A percentile compares a stretch with the other conserved stretches of the same genome.
Evolutionary conservation across 2,797 vertebrate species (phyloP).

Genomic region (Melanotaenia trifasciata): DNA sequence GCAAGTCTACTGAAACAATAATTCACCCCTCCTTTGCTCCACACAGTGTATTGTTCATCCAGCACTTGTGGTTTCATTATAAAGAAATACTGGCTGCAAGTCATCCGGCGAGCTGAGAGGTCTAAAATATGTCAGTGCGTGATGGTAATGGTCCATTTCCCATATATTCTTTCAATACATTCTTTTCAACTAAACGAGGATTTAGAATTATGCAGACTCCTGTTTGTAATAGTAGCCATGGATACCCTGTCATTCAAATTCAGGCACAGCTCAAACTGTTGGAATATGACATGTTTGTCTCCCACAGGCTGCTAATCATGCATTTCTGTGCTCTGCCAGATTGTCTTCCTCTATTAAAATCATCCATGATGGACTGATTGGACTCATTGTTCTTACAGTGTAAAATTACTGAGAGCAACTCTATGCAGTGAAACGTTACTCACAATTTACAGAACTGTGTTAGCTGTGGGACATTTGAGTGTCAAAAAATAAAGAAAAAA

Average conservation of each 20-base stretch:
- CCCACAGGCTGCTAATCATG: constrained; percentile 46
- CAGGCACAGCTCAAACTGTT: constrained; percentile 30
- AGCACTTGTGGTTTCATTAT: constrained; percentile 29
- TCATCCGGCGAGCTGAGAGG: constrained; percentile 9
- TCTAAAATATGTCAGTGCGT: constrained; percentile 30
- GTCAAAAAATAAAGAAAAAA: constrained; percentile 2
- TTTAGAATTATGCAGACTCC: constrained; percentile 13
- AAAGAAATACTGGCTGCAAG: constrained; percentile 14
- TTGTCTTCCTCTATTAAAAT: constrained; percentile 52
- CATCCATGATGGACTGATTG: constrained; percentile 38
- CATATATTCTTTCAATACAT: constrained; percentile 9
- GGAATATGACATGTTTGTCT: constrained; percentile 51
- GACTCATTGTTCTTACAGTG: constrained; percentile 39
- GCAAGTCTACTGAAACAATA: constrained; percentile 22
- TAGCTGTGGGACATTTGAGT: constrained; percentile 15
- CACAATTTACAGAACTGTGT: constrained; percentile 17
- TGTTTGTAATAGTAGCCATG: constrained; percentile 53
- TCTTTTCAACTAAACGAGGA: constrained; percentile 39
- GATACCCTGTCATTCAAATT: constrained; percentile 55
- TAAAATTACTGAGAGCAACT: constrained; percentile 33
- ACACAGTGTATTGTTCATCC: constrained; percentile 12
- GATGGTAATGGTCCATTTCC: constrained; percentile 29
- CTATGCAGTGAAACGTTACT: constrained; percentile 20
- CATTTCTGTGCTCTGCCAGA: constrained; percentile 40
- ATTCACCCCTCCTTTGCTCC: constrained; percentile 18